Conservation (phyloP, 2,113 vertebrate species). For the Pelmatolapia mariae region DNA sequence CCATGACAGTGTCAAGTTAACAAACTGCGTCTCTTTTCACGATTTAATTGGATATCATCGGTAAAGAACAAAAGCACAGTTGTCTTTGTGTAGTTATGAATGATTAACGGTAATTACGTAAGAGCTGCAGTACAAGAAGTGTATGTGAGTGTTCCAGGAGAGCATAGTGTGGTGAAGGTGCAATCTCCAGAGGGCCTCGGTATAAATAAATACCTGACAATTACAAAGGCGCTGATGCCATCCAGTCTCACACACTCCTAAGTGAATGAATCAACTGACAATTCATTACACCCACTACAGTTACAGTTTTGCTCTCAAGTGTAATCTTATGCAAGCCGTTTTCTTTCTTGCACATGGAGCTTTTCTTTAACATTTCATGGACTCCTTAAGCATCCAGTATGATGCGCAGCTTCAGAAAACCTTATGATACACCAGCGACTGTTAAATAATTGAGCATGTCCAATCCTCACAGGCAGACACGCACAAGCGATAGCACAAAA, state of each 20-base stretch:
- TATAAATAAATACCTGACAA: not conserved
- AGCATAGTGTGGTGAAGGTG: not conserved
- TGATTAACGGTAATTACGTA: slow-evolving; percentile 35
- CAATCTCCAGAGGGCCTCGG: not conserved
- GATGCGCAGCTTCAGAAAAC: not conserved
- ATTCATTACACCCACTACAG: not conserved
- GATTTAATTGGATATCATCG: slow-evolving; percentile 20
- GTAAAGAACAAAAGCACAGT: not conserved
- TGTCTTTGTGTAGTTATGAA: slow-evolving; percentile 1
- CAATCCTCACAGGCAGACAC: not conserved
- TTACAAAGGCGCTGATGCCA: not conserved
- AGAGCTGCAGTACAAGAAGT: not conserved
- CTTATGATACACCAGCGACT: not conserved
- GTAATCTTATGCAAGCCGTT: not conserved
- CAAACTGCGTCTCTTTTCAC: not conserved
- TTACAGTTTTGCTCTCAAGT: not conserved
- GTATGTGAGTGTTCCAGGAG: not conserved
- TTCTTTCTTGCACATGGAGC: not conserved
- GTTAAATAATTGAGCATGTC: slow-evolving; percentile 9
- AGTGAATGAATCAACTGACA: not conserved
- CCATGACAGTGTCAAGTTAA: slow-evolving; percentile 32
- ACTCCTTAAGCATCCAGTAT: not conserved
- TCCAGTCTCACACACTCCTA: not conserved
- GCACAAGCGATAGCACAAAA: not conserved
- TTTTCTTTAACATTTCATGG: not conserved